Percentiles rank a stretch among this genome's conserved stretches.
phyloP scores from a whole-genome alignment of 2,888 invertebrate genomes.

The Agelastica alni region DNA sequence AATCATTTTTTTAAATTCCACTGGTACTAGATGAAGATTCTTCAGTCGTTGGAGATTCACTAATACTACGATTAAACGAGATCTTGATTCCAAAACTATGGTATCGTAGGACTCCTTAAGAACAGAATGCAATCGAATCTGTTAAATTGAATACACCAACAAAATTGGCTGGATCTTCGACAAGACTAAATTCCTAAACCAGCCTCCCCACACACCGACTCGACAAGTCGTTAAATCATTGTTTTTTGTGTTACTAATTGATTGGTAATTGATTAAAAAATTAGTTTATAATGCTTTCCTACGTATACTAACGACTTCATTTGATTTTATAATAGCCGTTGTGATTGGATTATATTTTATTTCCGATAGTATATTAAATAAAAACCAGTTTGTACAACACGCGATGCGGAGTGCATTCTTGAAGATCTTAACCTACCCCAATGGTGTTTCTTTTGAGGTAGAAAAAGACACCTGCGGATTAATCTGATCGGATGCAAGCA shows the following conservation, averaged over 20 bases:
- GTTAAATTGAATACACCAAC: no score
- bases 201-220: no score
- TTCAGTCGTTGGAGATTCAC: no score
- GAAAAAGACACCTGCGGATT: conserved; percentile 7
- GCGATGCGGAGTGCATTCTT: conserved; percentile 11
- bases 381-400: conserved; percentile 13
- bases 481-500: background rate
- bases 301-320: conserved; percentile 17
- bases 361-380: conserved; percentile 12
- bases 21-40: no score
- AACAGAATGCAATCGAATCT: no score
- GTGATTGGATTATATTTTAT: conserved; percentile 11
- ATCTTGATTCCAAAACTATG: no score
- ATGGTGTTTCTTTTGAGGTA: conserved; percentile 11
- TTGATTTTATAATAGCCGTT: conserved; percentile 24
- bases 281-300: conserved; percentile 13
- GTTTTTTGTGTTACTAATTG: conserved; percentile 23
- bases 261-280: conserved; percentile 34
- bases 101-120: no score
- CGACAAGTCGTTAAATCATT: no score
- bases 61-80: no score
- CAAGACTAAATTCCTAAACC: conserved; percentile 35
- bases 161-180: no score
- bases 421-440: conserved; percentile 16
- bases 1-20: no score